A percentile compares a stretch with the other conserved stretches of the same genome.
Conservation (phyloP, 2,888 invertebrate species). For the Lordiphosa fenestrarum region DNA sequence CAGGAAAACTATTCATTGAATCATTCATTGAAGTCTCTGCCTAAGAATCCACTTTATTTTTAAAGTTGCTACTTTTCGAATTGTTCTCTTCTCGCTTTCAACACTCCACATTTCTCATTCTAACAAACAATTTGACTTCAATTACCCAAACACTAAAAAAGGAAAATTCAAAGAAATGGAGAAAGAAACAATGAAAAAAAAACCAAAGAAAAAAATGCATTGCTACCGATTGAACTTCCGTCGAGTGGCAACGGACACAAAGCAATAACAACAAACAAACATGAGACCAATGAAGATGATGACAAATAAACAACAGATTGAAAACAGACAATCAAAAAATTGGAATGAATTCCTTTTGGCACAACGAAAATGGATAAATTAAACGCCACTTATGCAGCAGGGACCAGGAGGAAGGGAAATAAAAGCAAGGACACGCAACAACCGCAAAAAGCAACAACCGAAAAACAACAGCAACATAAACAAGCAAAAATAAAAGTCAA, state of each 20-base stretch:
- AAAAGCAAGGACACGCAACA: conserved; percentile 66
- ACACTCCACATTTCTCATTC: neutral
- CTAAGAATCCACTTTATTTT: too few species aligned
- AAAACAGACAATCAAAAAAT: conserved; percentile 39
- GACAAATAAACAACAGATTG: conserved; percentile 57
- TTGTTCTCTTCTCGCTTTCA: too few species aligned
- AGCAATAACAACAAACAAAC: conserved; percentile 15
- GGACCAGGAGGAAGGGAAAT: conserved; percentile 17
- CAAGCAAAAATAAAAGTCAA: conserved; percentile 69
- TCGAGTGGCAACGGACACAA: conserved; percentile 24
- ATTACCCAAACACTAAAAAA: conserved; percentile 36
- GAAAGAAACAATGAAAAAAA: neutral
- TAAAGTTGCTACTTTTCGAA: neutral
- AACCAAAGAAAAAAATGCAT: conserved; percentile 17
- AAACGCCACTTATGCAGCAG: conserved; percentile 66
- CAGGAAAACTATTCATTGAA: too few species aligned
- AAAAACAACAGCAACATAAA: conserved; percentile 62
- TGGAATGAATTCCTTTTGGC: conserved; percentile 61
- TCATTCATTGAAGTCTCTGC: too few species aligned
- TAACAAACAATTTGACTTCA: conserved; percentile 38
- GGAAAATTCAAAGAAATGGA: neutral
- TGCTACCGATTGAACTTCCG: conserved; percentile 40
- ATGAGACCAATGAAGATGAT: conserved; percentile 32
- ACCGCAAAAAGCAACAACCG: conserved; percentile 69
- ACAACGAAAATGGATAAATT: conserved; percentile 72